Base-by-base conservation (phyloP, 2,797 vertebrate genomes). In the Hipposideros larvatus region DNA sequence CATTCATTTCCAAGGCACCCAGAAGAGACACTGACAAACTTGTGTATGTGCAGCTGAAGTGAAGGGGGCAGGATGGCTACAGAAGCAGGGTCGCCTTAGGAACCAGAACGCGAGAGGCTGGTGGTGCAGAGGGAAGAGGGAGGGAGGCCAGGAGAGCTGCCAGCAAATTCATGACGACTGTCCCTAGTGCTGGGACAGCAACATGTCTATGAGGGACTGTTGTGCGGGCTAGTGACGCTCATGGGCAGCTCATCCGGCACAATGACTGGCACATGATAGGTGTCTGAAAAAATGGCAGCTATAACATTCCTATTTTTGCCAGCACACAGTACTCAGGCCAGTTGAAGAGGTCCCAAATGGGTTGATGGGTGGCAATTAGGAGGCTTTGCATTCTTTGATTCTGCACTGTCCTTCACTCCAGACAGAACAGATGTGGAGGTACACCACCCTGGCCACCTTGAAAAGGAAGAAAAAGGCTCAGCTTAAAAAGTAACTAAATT, bases 191-290 rank as follows among this genome's bases (percentile, higher is more conserved):
- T 18, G 4, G 4, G 46, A 57, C 4, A 24, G 55, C 57, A 24
- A 37, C 0, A 1, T 11, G 48, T 80, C 41, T 2, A 0, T 0
- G 37, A 4, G 63, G 15, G 43, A 37, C 41, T 13, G 10, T 7
- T 4, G 0, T 11, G 71, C 1, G 16, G 4, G 53, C 18, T 21
- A 11, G 31, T 28, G 77, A 51, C 11, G 41, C 24, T 68, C 2
- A 11, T 6, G 28, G 8, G 43, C 73, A 51, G 28, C 75, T 82
- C 31, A 1, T 16, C 53, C 55, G n/a, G 34, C 55, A n/a, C 75
- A 75, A 41, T 31, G 46, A 48, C 57, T 53, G 11, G 37, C 51
- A 10, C 1, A 0, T 31, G 75, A 18, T 2, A 26, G 22, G 59
- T 7, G 5, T 43, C 71, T 37, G 15, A 61, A 77, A 77, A 90